phyloP scores from a whole-genome alignment of 2,888 invertebrate genomes.

The Netelia inedita region DNA sequence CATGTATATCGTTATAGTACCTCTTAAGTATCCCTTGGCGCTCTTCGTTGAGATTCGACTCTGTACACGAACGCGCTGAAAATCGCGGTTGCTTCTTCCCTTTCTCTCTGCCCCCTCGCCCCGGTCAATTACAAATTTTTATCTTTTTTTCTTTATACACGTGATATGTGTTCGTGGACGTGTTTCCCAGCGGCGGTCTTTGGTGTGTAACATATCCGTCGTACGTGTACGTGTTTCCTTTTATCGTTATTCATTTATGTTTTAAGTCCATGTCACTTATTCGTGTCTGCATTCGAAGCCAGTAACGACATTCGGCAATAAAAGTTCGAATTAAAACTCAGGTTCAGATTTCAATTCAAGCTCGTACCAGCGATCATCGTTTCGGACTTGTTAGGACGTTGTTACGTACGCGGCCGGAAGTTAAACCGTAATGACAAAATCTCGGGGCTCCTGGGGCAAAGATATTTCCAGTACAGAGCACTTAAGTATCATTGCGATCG shows the following conservation, averaged over 20 bases:
- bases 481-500: conserved; percentile 54
- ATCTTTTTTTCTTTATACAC: conserved; percentile 29
- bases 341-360: too few species aligned
- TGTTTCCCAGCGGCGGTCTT: conserved; percentile 2
- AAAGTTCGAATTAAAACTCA: too few species aligned
- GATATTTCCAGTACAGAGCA: conserved; percentile 34
- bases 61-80: conserved; percentile 52
- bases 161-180: conserved; percentile 63
- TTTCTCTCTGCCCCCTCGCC: not conserved
- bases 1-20: conserved; percentile 49
- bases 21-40: conserved; percentile 68
- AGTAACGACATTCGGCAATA: too few species aligned
- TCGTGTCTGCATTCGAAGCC: too few species aligned
- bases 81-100: not conserved
- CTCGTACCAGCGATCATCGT: too few species aligned
- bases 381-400: too few species aligned
- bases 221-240: conserved; percentile 16
- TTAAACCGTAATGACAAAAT: not conserved
- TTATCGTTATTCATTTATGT: not conserved
- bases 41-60: conserved; percentile 59
- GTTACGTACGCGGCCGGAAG: not conserved
- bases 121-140: not conserved
- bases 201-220: conserved; percentile 20
- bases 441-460: not conserved
- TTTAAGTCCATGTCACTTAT: too few species aligned